Evolutionary conservation across 2,888 invertebrate species (phyloP).

Genomic region (Mechanitis mazaeus): DNA sequence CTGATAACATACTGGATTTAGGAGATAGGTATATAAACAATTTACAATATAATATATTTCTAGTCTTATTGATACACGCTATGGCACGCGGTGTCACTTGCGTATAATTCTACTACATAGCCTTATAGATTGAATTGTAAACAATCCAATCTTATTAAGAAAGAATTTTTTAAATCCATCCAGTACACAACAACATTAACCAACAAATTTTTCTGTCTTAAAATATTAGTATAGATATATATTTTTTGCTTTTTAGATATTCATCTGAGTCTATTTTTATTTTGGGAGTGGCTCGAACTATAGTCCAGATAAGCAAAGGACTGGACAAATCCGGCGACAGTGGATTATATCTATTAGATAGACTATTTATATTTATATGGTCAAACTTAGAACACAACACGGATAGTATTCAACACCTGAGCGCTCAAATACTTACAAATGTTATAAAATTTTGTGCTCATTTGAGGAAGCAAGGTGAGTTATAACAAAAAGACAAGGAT

Average conservation of each 20-base stretch:
- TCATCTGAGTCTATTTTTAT: slow-evolving; percentile 53
- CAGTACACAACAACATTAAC: too few relatives aligned
- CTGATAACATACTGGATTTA: slow-evolving; percentile 46
- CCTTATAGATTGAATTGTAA: too few relatives aligned
- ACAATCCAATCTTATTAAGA: too few relatives aligned
- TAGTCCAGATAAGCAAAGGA: slow-evolving; percentile 47
- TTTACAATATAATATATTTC: too few relatives aligned
- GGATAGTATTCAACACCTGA: slow-evolving; percentile 79
- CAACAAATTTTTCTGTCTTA: neutral
- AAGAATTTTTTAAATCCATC: too few relatives aligned
- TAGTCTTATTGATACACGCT: too few relatives aligned
- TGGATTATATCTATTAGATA: slow-evolving; percentile 35
- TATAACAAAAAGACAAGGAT: neutral
- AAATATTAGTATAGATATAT: neutral
- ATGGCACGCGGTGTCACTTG: too few relatives aligned
- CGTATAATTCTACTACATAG: too few relatives aligned
- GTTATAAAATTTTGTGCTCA: slow-evolving; percentile 46
- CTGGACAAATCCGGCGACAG: slow-evolving; percentile 26
- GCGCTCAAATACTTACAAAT: slow-evolving; percentile 62
- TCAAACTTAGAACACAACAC: slow-evolving; percentile 79
- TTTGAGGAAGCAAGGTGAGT: slow-evolving; percentile 48
- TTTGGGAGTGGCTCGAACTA: slow-evolving; percentile 49
- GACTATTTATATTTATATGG: slow-evolving; percentile 66
- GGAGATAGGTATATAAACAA: slow-evolving; percentile 49
- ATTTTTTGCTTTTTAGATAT: slow-evolving; percentile 36